Evolutionary conservation across 2,797 vertebrate species (phyloP).

Genomic region (Clarias fuscus): DNA sequence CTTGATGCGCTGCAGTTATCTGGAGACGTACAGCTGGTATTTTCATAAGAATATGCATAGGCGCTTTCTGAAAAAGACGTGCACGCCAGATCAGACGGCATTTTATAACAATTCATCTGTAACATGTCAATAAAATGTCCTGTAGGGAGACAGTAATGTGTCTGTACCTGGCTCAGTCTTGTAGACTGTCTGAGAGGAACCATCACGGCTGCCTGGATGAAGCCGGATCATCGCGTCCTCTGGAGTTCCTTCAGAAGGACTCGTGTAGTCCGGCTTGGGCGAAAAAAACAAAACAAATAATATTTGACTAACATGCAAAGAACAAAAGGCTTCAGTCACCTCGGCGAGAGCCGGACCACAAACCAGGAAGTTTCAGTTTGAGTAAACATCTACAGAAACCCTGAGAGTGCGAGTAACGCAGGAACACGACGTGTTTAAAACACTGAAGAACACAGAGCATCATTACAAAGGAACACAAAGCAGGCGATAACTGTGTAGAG

Average conservation of each 20-base stretch:
- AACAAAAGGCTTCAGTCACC: background rate
- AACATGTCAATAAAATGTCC: background rate
- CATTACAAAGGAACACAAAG: background rate
- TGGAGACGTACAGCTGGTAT: conserved; percentile 55
- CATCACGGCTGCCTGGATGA: conserved; percentile 39
- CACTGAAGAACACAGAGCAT: background rate
- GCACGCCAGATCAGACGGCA: background rate
- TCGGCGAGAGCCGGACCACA: background rate
- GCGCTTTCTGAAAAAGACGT: conserved; percentile 62
- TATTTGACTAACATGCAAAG: conserved; percentile 24
- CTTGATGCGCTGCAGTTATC: conserved; percentile 57
- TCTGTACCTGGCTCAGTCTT: conserved; percentile 76
- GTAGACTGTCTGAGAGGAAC: conserved; percentile 66
- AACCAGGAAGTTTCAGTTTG: conserved; percentile 28
- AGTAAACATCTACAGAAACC: background rate
- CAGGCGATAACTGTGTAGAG: background rate
- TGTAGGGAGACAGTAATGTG: background rate
- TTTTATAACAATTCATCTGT: background rate
- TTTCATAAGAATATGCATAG: conserved; percentile 62
- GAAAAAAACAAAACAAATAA: background rate
- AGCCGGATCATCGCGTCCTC: background rate
- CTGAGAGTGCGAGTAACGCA: background rate
- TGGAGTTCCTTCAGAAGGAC: conserved; percentile 60
- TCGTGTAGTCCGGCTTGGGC: conserved; percentile 28
- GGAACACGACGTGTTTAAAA: background rate